These are phyloP conservation scores for Athene noctua DNA, from an alignment of 2,113 vertebrate genomes.

Conservation along the genomic window DNA sequence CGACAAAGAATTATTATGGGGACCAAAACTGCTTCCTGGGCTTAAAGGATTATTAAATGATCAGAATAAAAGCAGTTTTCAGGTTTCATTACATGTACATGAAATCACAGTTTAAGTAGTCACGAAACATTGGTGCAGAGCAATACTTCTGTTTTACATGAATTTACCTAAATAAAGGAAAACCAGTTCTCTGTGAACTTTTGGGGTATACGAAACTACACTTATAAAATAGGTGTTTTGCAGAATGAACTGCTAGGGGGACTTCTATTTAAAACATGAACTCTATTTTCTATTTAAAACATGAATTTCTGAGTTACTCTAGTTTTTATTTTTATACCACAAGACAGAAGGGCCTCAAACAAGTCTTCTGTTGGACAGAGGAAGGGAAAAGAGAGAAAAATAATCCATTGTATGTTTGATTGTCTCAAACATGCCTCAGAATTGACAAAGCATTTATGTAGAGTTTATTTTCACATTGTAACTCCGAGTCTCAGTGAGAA, in stretches of 20 bases:
- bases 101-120: neutral
- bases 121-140: neutral
- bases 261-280: neutral
- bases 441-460: neutral
- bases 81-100: neutral
- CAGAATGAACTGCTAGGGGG: neutral
- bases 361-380: neutral
- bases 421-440: neutral
- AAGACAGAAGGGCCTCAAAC: neutral
- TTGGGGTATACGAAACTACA: neutral
- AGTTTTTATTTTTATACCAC: neutral
- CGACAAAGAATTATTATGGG: neutral
- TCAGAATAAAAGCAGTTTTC: slow-evolving; percentile 1
- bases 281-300: neutral
- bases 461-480: neutral
- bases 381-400: neutral
- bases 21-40: neutral
- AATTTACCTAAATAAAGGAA: neutral
- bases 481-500: neutral
- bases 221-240: neutral
- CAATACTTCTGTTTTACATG: neutral
- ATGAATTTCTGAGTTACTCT: neutral
- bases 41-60: slow-evolving; percentile 21
- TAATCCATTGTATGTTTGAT: neutral
- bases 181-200: neutral